Percentiles rank a stretch among this genome's conserved stretches.
Evolutionary conservation across 2,113 vertebrate species (phyloP).

Genomic region (Syngnathus typhle): DNA sequence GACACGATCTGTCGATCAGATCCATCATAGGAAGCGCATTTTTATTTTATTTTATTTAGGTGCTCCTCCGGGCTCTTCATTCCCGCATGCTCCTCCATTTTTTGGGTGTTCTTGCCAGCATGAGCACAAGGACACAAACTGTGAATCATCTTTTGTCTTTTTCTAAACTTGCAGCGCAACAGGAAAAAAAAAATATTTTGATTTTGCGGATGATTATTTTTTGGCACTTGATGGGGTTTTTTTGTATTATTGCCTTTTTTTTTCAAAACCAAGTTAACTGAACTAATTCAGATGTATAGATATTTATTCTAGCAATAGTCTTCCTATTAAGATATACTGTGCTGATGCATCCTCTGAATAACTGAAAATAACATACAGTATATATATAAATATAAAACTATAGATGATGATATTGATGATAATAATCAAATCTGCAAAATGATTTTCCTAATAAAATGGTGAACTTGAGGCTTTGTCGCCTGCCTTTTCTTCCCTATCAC

Average conservation of each 20-base stretch:
- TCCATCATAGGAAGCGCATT: not conserved
- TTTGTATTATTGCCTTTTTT: conserved; percentile 28
- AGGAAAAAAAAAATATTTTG: conserved; percentile 30
- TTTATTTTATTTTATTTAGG: not conserved
- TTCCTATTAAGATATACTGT: conserved; percentile 76
- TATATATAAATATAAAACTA: conserved; percentile 23
- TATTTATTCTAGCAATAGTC: conserved; percentile 77
- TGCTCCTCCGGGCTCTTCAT: conserved; percentile 47
- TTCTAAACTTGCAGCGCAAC: conserved; percentile 8
- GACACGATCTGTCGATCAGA: not conserved
- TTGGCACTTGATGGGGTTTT: conserved; percentile 35
- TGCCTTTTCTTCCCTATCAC: not conserved
- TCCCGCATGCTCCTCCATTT: conserved; percentile 66
- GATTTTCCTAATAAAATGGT: conserved; percentile 73
- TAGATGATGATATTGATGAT: conserved; percentile 34
- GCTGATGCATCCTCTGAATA: conserved; percentile 73
- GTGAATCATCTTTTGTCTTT: conserved; percentile 69
- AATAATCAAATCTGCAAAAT: conserved; percentile 72
- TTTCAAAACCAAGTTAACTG: conserved; percentile 20
- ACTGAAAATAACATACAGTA: conserved; percentile 56
- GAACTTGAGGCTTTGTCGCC: conserved; percentile 45
- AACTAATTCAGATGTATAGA: conserved; percentile 61
- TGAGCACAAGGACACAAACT: conserved; percentile 74
- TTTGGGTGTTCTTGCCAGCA: conserved; percentile 68
- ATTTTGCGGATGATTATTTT: conserved; percentile 49